Conservation (phyloP, 2,888 invertebrate genomes). For the Agriotes lineatus region DNA sequence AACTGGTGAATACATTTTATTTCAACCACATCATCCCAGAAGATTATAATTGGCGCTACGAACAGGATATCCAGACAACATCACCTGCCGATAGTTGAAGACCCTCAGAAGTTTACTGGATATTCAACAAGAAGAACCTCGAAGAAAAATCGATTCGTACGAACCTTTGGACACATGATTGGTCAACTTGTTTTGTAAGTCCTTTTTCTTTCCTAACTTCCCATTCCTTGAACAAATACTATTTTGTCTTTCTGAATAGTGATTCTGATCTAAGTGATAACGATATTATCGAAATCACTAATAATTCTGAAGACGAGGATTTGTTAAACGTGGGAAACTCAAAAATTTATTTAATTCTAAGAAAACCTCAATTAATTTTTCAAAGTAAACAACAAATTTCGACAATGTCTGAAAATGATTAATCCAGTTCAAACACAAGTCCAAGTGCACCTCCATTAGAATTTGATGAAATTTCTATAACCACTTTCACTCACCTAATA, state of each 20-base stretch:
- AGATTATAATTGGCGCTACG: constrained; percentile 41
- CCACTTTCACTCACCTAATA: too few species aligned
- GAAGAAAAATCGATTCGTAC: background rate
- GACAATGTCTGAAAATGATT: too few species aligned
- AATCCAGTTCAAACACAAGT: too few species aligned
- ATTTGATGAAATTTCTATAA: too few species aligned
- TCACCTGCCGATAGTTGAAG: constrained; percentile 13
- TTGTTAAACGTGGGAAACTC: too few species aligned
- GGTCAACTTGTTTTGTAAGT: background rate
- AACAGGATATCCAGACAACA: constrained; percentile 38
- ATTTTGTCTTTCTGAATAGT: background rate
- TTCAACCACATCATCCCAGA: too few species aligned
- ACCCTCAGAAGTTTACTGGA: constrained; percentile 14
- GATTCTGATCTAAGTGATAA: background rate
- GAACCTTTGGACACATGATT: background rate
- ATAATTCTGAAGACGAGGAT: background rate
- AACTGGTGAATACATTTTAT: too few species aligned
- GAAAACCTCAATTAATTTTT: too few species aligned
- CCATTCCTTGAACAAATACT: background rate
- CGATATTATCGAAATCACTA: background rate
- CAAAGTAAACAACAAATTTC: too few species aligned
- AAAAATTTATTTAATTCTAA: too few species aligned
- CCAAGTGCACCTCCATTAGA: too few species aligned
- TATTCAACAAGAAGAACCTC: background rate
- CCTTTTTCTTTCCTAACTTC: background rate